phyloP scores from a whole-genome alignment of 2,113 vertebrate species.

The Nyctereutes procyonoides region DNA sequence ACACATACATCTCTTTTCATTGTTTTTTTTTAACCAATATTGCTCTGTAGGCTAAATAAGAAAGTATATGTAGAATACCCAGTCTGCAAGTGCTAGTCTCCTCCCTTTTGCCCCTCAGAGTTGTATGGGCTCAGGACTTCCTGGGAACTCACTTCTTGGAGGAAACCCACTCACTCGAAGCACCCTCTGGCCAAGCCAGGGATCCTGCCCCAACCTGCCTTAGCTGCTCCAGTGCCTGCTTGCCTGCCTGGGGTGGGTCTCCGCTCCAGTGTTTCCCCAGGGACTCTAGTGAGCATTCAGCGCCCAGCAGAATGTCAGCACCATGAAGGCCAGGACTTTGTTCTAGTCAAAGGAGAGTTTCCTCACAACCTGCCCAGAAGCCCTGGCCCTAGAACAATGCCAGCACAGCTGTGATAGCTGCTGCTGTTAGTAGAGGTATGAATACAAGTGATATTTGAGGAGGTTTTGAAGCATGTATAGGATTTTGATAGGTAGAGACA shows the following conservation, averaged over 20 bases:
- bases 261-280: not conserved
- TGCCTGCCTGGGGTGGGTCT: not conserved
- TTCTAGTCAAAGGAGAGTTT: not conserved
- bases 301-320: not conserved
- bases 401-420: not conserved
- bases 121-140: conserved; percentile 8
- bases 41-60: not conserved
- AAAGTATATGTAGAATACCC: not conserved
- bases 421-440: not conserved
- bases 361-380: not conserved
- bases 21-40: not conserved
- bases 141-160: not conserved
- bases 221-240: not conserved
- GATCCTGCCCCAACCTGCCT: not conserved
- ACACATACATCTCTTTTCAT: not conserved
- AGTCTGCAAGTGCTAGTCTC: not conserved
- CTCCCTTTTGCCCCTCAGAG: not conserved
- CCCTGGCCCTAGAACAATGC: not conserved
- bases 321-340: not conserved
- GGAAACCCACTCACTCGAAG: not conserved
- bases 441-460: not conserved
- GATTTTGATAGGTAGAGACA: conserved; percentile 43
- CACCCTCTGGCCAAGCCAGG: not conserved
- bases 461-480: conserved; percentile 45
- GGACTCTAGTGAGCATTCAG: not conserved